A percentile compares a stretch with the other conserved stretches of the same genome.
These are phyloP conservation scores for Aleiodes alternator DNA, from an alignment of 2,888 invertebrate genomes.

Conservation along the genomic window DNA sequence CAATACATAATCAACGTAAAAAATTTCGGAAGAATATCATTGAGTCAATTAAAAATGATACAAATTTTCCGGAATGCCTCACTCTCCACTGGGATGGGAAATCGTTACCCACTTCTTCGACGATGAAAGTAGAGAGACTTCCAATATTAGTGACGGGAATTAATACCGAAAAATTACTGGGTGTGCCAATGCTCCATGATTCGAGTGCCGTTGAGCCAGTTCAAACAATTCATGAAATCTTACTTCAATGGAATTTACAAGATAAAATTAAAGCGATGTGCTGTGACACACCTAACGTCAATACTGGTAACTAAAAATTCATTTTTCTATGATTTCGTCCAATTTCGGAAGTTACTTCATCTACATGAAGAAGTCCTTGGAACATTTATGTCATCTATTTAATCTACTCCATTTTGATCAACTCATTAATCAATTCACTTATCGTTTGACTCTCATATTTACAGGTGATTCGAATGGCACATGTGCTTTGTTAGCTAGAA, in stretches of 20 bases:
- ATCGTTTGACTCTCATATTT: neutral
- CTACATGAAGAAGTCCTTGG: too few species aligned
- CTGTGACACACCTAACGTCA: conserved; percentile 38
- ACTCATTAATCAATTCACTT: conserved; percentile 4
- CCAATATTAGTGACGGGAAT: conserved; percentile 16
- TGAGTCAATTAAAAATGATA: neutral
- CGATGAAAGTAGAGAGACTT: conserved; percentile 25
- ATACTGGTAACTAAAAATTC: conserved; percentile 18
- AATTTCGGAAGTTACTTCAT: neutral
- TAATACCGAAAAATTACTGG: conserved; percentile 30
- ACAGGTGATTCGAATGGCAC: conserved; percentile 30
- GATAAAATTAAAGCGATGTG: conserved; percentile 21
- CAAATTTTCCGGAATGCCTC: neutral
- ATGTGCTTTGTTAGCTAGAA: conserved; percentile 34
- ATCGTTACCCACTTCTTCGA: conserved; percentile 20
- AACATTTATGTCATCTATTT: too few species aligned
- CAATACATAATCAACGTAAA: neutral
- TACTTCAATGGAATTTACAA: conserved; percentile 35
- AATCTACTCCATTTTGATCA: neutral
- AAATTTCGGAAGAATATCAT: neutral
- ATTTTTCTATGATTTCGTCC: neutral
- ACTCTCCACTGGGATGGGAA: conserved; percentile 41
- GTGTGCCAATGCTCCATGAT: conserved; percentile 21
- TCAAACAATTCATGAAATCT: conserved; percentile 19
- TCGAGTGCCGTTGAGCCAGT: conserved; percentile 12